Percentiles rank a stretch among this genome's conserved stretches.
Evolutionary conservation across 2,888 invertebrate species (phyloP).

Genomic region (Flexamia atlantica): DNA sequence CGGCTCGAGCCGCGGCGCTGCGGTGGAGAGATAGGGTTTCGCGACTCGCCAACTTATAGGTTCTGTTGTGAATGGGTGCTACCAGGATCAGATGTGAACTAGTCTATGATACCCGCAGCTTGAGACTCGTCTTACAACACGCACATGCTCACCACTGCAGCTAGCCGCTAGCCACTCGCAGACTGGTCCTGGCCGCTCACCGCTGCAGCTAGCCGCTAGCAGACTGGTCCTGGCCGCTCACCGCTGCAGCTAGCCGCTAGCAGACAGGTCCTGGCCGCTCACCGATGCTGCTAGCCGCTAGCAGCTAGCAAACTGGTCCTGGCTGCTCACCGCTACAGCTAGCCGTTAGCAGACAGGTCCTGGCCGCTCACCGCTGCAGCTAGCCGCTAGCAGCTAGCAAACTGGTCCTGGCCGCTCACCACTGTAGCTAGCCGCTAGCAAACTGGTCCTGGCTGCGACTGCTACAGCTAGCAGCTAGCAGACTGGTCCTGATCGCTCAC

Average conservation of each 20-base stretch:
- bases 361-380: too few relatives aligned
- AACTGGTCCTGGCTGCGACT: not conserved
- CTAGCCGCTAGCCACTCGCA: too few relatives aligned
- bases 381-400: too few relatives aligned
- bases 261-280: too few relatives aligned
- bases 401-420: not conserved
- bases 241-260: too few relatives aligned
- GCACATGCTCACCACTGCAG: not conserved
- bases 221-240: too few relatives aligned
- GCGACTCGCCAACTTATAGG: constrained; percentile 15
- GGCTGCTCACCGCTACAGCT: not conserved
- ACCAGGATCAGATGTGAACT: constrained; percentile 39
- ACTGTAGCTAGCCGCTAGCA: too few relatives aligned
- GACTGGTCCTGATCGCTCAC: not conserved
- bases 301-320: too few relatives aligned
- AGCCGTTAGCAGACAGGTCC: too few relatives aligned
- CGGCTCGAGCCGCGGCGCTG: not conserved
- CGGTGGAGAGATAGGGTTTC: constrained; percentile 10
- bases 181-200: not conserved
- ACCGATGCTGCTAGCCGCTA: too few relatives aligned
- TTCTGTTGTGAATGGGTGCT: constrained; percentile 27
- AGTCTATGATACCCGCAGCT: constrained; percentile 38
- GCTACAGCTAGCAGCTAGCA: too few relatives aligned
- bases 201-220: too few relatives aligned
- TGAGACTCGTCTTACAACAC: constrained; percentile 31